These are phyloP conservation scores for Ellobius talpinus DNA, from an alignment of 2,113 vertebrate species.

Conservation along the genomic window DNA sequence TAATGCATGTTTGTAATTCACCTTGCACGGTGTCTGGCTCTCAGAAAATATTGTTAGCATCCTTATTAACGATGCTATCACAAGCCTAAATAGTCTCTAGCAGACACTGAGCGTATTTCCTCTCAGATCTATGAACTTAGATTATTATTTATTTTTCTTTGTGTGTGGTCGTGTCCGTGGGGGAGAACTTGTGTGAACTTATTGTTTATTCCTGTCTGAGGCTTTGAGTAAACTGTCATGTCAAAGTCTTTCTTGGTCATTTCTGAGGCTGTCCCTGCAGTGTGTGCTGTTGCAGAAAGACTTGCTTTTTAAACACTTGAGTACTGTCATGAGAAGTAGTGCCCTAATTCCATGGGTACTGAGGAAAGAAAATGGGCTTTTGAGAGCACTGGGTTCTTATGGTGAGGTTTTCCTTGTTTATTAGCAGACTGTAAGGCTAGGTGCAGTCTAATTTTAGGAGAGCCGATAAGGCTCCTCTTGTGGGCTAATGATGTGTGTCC, in stretches of 20 bases:
- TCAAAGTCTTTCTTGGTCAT: not conserved
- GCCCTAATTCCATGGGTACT: constrained; percentile 5
- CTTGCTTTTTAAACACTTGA: not conserved
- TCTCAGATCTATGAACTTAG: not conserved
- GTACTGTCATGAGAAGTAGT: not conserved
- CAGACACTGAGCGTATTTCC: not conserved
- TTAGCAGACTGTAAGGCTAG: not conserved
- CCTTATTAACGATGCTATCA: not conserved
- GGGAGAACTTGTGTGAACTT: not conserved
- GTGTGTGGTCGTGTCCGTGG: not conserved
- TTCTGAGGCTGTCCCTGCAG: not conserved
- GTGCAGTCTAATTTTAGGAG: constrained; percentile 35
- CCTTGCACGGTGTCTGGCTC: not conserved
- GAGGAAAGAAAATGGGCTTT: constrained; percentile 17
- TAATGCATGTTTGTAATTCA: not conserved
- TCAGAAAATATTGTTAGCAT: not conserved
- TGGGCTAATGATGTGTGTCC: not conserved
- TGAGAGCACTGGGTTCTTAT: not conserved
- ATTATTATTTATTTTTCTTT: not conserved
- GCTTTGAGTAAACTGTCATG: not conserved
- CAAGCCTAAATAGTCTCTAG: not conserved
- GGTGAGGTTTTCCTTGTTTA: not conserved
- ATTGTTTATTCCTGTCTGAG: not conserved
- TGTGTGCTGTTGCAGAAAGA: not conserved
- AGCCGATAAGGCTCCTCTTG: not conserved